phyloP scores from a whole-genome alignment of 2,888 invertebrate species.

The Pharmacophagus antenor region DNA sequence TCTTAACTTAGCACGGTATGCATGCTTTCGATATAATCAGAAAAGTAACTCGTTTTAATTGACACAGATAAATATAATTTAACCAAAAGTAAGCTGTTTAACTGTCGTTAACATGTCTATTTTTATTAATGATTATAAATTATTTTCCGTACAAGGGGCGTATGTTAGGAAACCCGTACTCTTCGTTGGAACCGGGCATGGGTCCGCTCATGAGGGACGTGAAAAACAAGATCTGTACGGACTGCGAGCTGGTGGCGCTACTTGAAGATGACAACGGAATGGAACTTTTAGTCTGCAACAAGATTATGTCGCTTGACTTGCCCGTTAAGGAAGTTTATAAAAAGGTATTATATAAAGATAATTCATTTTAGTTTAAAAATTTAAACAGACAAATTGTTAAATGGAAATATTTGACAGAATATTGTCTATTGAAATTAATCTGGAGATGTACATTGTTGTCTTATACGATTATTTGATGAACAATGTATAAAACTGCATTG shows the following conservation, averaged over 20 bases:
- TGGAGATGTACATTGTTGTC: no score
- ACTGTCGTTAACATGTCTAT: no score
- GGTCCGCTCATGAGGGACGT: slow-evolving; percentile 99
- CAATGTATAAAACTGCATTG: no score
- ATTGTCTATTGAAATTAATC: no score
- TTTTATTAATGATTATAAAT: background rate
- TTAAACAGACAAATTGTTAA: no score
- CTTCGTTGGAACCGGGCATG: slow-evolving; percentile 94
- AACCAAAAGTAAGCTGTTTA: no score
- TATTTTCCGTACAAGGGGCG: slow-evolving; percentile 82
- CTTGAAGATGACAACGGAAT: slow-evolving; percentile 99
- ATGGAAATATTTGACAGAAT: no score
- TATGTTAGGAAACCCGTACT: slow-evolving; percentile 99
- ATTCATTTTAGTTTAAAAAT: background rate
- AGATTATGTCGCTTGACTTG: slow-evolving; percentile 97
- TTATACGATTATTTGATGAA: no score
- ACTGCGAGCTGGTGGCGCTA: slow-evolving; percentile 98
- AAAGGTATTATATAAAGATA: slow-evolving; percentile 66
- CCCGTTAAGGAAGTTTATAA: slow-evolving; percentile 95
- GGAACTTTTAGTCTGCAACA: slow-evolving; percentile 98
- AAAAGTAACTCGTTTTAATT: no score
- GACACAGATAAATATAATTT: no score
- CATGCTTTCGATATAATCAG: no score
- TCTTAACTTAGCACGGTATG: no score
- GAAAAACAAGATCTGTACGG: slow-evolving; percentile 98